Base-by-base conservation (phyloP, 2,888 invertebrate species). In the Sicus ferrugineus region DNA sequence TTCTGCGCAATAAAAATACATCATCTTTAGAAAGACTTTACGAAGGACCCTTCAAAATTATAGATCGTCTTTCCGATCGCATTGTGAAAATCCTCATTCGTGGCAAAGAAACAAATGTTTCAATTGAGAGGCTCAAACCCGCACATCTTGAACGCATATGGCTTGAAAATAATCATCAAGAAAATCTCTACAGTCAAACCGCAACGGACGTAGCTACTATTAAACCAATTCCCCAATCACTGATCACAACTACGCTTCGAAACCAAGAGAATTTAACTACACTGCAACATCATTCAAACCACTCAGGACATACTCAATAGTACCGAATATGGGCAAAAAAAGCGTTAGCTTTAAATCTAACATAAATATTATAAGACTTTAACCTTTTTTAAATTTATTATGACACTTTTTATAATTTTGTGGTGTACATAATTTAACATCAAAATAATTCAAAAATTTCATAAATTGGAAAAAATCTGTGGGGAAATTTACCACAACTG, bases 1-100 rank as follows among this genome's bases (percentile, higher is more conserved):
- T 68, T 26, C 23, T 67, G 19, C 59, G 68, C 16, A 62, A 31
- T 14, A 58, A 56, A 54, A 31, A n/a, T 2, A 48, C 68, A 42
- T 31, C 63, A 56, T 58, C 64, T 11, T 50, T 70, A 14, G 16
- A 72, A 30, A 52, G 58, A 21, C 72, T 71, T 5, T 70, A 73
- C 42, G 54, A 64, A 5, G 67, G 68, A 16, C 64, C 73, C 3
- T 61, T 65, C 42, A 30, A 71, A 48, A 19, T 73, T 7, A n/a
- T 71, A 1, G 16, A 62, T 19, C 67, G 66, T 6, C 4, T 34
- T 11, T 68, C 65, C 16, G 73, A 73, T 30, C 48, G 66, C 1
- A 48, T 71, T 26, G 70, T n/a, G n/a, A 62, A 67, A 7, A 64
- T 73, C 23, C 19, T 31, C 16, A 52, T 69, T 9, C 67, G 68